These are phyloP conservation scores for Agrotis ipsilon DNA, from an alignment of 2,888 invertebrate genomes.

Conservation along the genomic window DNA sequence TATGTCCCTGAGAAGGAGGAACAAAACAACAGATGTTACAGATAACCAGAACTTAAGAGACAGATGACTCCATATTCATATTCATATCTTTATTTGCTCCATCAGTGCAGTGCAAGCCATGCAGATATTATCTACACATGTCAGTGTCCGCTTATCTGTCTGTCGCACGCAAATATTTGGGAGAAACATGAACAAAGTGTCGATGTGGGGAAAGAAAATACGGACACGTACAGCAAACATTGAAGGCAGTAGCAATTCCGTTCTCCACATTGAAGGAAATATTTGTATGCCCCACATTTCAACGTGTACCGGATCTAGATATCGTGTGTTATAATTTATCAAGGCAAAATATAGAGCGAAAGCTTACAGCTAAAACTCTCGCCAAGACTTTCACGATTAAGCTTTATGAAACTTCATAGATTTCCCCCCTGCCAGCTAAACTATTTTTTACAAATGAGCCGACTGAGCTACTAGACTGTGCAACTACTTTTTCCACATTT, in stretches of 20 bases:
- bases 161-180: slow-evolving; percentile 61
- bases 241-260: slow-evolving; percentile 12
- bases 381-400: slow-evolving; percentile 50
- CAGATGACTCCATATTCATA: slow-evolving; percentile 23
- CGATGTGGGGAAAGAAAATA: slow-evolving; percentile 36
- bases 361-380: slow-evolving; percentile 49
- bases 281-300: slow-evolving; percentile 50
- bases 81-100: too few species aligned
- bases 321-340: slow-evolving; percentile 49
- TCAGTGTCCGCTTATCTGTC: slow-evolving; percentile 63
- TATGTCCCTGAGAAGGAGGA: neutral
- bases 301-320: slow-evolving; percentile 44
- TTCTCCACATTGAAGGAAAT: slow-evolving; percentile 30
- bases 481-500: slow-evolving; percentile 61
- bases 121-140: slow-evolving; percentile 48
- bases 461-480: slow-evolving; percentile 4
- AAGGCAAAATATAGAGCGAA: slow-evolving; percentile 49
- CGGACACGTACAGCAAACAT: slow-evolving; percentile 8
- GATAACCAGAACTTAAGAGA: slow-evolving; percentile 15
- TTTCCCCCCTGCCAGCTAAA: slow-evolving; percentile 36
- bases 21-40: neutral
- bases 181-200: slow-evolving; percentile 35
- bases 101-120: slow-evolving; percentile 36
- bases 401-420: slow-evolving; percentile 52
- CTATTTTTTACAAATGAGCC: slow-evolving; percentile 42